These are phyloP conservation scores for Nothobranchius furzeri DNA, from an alignment of 2,113 vertebrate species.

Conservation along the genomic window DNA sequence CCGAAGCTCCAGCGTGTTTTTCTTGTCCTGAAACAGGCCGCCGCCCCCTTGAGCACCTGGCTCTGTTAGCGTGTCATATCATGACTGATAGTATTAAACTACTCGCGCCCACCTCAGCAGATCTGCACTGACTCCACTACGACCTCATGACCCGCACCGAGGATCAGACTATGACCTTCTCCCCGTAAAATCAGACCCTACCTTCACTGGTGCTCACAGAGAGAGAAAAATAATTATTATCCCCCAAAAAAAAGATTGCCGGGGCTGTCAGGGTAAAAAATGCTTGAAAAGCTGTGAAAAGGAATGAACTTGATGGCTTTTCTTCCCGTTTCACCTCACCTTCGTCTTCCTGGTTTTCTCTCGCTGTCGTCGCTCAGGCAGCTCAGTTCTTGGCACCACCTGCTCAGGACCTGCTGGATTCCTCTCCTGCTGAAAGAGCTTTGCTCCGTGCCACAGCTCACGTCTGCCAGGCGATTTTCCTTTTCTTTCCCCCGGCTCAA, in stretches of 20 bases:
- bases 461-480: constrained; percentile 47
- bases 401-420: constrained; percentile 60
- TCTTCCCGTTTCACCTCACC: constrained; percentile 50
- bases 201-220: constrained; percentile 7
- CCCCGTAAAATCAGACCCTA: constrained; percentile 40
- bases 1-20: background rate
- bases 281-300: background rate
- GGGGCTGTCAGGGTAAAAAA: background rate
- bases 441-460: constrained; percentile 44
- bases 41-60: constrained; percentile 43
- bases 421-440: constrained; percentile 53
- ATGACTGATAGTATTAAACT: constrained; percentile 64
- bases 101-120: constrained; percentile 70
- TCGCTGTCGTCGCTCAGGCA: constrained; percentile 51
- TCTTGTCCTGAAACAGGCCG: constrained; percentile 9
- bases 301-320: constrained; percentile 15
- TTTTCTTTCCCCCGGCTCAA: constrained; percentile 28
- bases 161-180: constrained; percentile 56
- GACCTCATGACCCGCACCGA: constrained; percentile 53
- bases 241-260: background rate
- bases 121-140: constrained; percentile 49
- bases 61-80: constrained; percentile 64
- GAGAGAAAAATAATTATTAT: constrained; percentile 1
- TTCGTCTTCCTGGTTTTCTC: constrained; percentile 40
- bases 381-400: constrained; percentile 63